A percentile compares a stretch with the other conserved stretches of the same genome.
These are phyloP conservation scores for Brenthis hecate DNA, from an alignment of 2,888 invertebrate species.

Conservation along the genomic window DNA sequence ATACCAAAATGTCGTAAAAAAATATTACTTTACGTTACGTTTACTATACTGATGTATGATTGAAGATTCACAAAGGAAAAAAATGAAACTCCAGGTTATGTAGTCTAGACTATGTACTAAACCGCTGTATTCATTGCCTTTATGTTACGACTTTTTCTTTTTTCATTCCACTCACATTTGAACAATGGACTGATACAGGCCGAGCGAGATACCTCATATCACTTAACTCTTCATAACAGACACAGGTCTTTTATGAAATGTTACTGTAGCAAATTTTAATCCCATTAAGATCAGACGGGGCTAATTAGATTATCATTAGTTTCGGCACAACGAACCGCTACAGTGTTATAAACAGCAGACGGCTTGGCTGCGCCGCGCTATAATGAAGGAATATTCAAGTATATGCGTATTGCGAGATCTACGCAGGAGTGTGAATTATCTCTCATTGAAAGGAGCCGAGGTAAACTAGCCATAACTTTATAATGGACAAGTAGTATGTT, in stretches of 20 bases:
- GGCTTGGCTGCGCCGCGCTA: conserved; percentile 24
- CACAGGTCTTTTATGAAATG: conserved; percentile 35
- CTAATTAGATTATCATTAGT: conserved; percentile 69
- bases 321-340: conserved; percentile 58
- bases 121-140: conserved; percentile 29
- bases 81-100: conserved; percentile 23
- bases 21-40: too few relatives aligned
- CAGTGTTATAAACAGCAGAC: conserved; percentile 43
- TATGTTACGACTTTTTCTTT: conserved; percentile 32
- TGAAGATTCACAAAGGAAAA: conserved; percentile 24
- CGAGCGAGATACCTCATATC: conserved; percentile 35
- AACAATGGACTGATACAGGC: conserved; percentile 34
- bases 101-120: conserved; percentile 32
- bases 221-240: conserved; percentile 34
- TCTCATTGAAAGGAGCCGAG: conserved; percentile 13
- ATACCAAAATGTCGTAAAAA: neutral
- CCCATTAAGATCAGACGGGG: conserved; percentile 47
- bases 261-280: conserved; percentile 44
- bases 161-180: conserved; percentile 29
- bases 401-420: neutral
- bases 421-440: conserved; percentile 2
- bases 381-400: conserved; percentile 33
- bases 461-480: conserved; percentile 1
- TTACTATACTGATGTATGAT: conserved; percentile 19
- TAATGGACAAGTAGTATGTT: neutral